These are phyloP conservation scores for Xestia xanthographa DNA, from an alignment of 2,888 invertebrate genomes.

Conservation along the genomic window DNA sequence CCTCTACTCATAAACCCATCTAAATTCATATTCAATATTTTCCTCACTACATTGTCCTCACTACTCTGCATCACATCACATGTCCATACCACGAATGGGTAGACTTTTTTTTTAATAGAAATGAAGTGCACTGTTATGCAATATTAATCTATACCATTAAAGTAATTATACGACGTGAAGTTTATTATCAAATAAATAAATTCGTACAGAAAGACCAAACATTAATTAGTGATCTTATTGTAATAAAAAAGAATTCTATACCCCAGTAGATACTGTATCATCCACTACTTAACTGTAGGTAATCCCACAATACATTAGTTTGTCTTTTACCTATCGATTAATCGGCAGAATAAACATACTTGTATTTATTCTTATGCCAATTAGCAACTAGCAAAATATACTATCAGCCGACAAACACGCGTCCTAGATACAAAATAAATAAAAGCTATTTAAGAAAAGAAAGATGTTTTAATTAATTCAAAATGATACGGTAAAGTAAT, in stretches of 20 bases:
- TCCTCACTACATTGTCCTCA: too few species aligned
- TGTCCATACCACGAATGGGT: background rate
- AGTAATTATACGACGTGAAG: background rate
- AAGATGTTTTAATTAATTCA: conserved; percentile 36
- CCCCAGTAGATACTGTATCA: background rate
- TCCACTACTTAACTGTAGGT: background rate
- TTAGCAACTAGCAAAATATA: conserved; percentile 23
- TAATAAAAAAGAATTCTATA: background rate
- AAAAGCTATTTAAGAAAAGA: background rate
- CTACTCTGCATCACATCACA: too few species aligned
- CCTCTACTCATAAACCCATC: too few species aligned
- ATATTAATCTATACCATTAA: background rate
- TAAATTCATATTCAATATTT: too few species aligned
- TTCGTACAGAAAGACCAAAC: conserved; percentile 6
- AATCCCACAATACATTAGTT: background rate
- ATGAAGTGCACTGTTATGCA: background rate
- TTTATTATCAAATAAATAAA: background rate
- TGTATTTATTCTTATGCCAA: conserved; percentile 21
- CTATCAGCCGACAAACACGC: conserved; percentile 2
- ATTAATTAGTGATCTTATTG: background rate
- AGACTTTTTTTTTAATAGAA: background rate
- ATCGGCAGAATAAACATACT: conserved; percentile 1
- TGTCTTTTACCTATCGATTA: conserved; percentile 12
- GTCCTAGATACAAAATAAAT: conserved; percentile 7
- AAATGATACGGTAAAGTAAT: conserved; percentile 39